Evolutionary conservation across 2,888 invertebrate species (phyloP).

Genomic region (Neuroscelio doddi): DNA sequence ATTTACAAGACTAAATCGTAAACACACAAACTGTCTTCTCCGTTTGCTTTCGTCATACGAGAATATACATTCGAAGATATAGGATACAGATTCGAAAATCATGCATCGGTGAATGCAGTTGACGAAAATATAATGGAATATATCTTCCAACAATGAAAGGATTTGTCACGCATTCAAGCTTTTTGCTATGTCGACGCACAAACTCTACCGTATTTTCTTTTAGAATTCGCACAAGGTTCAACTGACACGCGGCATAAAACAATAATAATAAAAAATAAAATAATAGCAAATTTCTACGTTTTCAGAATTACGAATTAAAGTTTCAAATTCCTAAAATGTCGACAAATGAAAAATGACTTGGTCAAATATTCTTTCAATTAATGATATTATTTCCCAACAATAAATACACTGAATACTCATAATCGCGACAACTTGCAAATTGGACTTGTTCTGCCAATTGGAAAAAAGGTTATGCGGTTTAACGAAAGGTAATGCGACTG

Average conservation of each 20-base stretch:
- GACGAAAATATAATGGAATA: slow-evolving; percentile 56
- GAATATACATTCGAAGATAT: slow-evolving; percentile 5
- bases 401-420: too few relatives aligned
- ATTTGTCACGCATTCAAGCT: slow-evolving; percentile 38
- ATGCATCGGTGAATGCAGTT: slow-evolving; percentile 59
- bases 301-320: too few relatives aligned
- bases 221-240: slow-evolving; percentile 5
- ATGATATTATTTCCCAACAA: too few relatives aligned
- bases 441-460: slow-evolving; percentile 25
- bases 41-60: not conserved
- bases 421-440: slow-evolving; percentile 6
- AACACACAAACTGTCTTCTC: too few relatives aligned
- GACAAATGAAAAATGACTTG: too few relatives aligned
- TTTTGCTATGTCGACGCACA: slow-evolving; percentile 22
- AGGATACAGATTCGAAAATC: slow-evolving; percentile 4
- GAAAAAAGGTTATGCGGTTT: slow-evolving; percentile 34
- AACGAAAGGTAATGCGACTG: slow-evolving; percentile 54
- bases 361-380: too few relatives aligned
- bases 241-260: not conserved
- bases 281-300: too few relatives aligned
- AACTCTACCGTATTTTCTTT: slow-evolving; percentile 50
- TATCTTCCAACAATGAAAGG: slow-evolving; percentile 45
- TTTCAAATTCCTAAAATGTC: too few relatives aligned
- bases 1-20: too few relatives aligned
- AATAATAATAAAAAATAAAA: too few relatives aligned